Conservation (phyloP, 2,113 vertebrate species). For the Pseudorectes ferrugineus region DNA sequence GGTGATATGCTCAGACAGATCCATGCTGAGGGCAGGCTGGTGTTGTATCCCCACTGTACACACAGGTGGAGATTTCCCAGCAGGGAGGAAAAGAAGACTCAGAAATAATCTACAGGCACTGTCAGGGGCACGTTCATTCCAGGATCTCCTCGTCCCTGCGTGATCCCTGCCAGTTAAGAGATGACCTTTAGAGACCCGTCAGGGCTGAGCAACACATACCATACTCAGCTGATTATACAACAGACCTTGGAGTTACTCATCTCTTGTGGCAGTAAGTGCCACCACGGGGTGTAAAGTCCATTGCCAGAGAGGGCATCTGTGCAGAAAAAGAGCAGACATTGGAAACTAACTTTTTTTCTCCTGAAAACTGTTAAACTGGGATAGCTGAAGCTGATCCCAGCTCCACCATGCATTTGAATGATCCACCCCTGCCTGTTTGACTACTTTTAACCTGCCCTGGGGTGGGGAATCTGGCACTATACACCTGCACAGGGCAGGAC, state of each 20-base stretch:
- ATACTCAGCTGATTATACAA: background rate
- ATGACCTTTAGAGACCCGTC: background rate
- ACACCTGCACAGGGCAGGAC: background rate
- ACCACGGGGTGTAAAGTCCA: fast-evolving
- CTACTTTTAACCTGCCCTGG: background rate
- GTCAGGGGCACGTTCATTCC: background rate
- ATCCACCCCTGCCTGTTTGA: background rate
- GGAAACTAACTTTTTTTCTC: background rate
- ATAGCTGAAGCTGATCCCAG: background rate
- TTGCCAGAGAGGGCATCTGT: background rate
- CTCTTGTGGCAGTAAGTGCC: background rate
- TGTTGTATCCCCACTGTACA: background rate
- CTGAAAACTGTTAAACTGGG: background rate
- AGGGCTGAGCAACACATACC: background rate
- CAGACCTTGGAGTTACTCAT: background rate
- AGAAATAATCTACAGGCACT: background rate
- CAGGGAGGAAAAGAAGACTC: background rate
- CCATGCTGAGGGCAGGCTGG: background rate
- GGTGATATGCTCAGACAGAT: background rate
- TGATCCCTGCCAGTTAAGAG: background rate
- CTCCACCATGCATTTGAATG: background rate
- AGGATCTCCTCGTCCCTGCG: background rate
- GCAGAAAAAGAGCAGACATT: background rate
- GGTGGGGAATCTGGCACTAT: background rate
- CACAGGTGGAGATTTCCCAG: background rate